phyloP scores from a whole-genome alignment of 2,797 vertebrate species.

The Pseudochromis fuscus region DNA sequence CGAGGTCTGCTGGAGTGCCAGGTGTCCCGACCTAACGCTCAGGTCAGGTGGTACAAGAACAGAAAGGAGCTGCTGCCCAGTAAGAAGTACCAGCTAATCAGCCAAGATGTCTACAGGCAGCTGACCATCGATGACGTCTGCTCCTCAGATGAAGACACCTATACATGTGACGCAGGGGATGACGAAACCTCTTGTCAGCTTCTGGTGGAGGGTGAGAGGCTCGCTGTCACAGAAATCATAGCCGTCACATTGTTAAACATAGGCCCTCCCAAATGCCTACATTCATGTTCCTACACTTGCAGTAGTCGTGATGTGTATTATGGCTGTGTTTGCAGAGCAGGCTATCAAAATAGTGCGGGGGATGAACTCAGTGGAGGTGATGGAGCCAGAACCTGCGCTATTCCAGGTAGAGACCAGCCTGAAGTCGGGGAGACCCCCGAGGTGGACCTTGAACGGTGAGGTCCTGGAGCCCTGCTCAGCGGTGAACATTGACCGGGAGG shows the following conservation, averaged over 20 bases:
- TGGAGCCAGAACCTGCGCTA: slow-evolving; percentile 89
- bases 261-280: too few relatives aligned
- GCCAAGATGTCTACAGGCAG: slow-evolving; percentile 92
- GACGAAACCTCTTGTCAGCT: slow-evolving; percentile 93
- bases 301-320: slow-evolving; percentile 48
- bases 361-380: slow-evolving; percentile 90
- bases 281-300: neutral
- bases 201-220: slow-evolving; percentile 92
- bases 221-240: neutral
- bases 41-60: slow-evolving; percentile 93
- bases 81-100: slow-evolving; percentile 90
- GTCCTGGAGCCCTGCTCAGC: slow-evolving; percentile 82
- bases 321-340: slow-evolving; percentile 88
- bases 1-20: slow-evolving; percentile 94
- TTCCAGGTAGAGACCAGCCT: slow-evolving; percentile 94
- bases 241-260: neutral
- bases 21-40: slow-evolving; percentile 90
- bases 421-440: slow-evolving; percentile 89
- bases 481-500: slow-evolving; percentile 88
- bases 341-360: slow-evolving; percentile 90
- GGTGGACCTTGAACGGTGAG: slow-evolving; percentile 90
- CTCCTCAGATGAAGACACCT: slow-evolving; percentile 93
- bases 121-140: slow-evolving; percentile 90
- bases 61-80: slow-evolving; percentile 81
- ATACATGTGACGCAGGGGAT: slow-evolving; percentile 93